Evolutionary conservation across 2,797 vertebrate species (phyloP), one percentile per base, ranked within the genome.

Genomic region (Brachymystax lenok): DNA sequence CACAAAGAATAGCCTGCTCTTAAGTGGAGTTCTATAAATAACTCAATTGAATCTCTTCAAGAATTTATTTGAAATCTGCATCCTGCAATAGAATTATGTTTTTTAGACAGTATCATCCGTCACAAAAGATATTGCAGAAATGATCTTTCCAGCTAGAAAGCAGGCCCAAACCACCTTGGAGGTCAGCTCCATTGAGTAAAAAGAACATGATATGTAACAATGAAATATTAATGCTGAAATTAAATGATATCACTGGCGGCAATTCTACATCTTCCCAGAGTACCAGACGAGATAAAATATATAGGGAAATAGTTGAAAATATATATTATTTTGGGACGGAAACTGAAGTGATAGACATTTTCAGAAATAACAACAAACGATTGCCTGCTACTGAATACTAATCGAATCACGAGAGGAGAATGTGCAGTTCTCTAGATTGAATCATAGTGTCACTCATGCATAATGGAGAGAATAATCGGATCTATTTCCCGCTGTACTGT

Each of bases 131-230:
- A 21, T 19, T 19, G 56, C 56, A 21, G 56, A 21, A 21, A 59
- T 21, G 0, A 16, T 59, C 40, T 59, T 59, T 59, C 17, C 56
- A 59, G 19, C 1, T 8, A 19, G 56, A 5, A 59, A 7, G n/a
- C 8, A 19, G n/a, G n/a, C 56, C 56, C n/a, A 5, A 59, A 8
- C 56, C 5, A 7, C n/a, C 17, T 59, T 59, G 17, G 56, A 59
- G 56, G 56, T 59, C 56, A 59, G 17, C 17, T 6, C 2, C 1
- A 59, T 19, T 2, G 17, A 68, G 30, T 33, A 30, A 33, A 67
- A 68, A 68, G 66, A 68, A 33, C 66, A 68, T 35, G 16, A 68
- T 68, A 68, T 33, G 66, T 35, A 30, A 68, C 66, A 30, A 68
- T 68, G 28, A 68, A 68, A 68, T 68, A 68, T 68, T 68, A 17